These are phyloP conservation scores for Mallateleia sp. DNA, from an alignment of 2,888 invertebrate genomes.

Conservation along the genomic window DNA sequence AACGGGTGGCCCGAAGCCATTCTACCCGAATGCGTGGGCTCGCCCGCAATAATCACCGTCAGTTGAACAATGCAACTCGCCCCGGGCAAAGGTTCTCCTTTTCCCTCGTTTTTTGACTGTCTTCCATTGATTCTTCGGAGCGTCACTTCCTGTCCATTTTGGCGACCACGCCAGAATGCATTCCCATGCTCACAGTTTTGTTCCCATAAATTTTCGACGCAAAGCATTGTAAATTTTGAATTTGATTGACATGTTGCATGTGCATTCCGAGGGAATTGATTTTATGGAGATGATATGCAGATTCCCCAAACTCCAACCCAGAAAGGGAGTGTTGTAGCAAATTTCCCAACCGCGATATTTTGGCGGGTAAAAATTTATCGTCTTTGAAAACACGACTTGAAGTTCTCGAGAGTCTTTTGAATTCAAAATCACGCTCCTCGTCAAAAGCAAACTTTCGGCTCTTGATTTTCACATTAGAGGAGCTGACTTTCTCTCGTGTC, in stretches of 20 bases:
- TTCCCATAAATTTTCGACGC: background rate
- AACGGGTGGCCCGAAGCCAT: conserved; percentile 77
- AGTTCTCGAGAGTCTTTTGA: conserved; percentile 14
- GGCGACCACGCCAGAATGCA: background rate
- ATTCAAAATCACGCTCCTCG: conserved; percentile 21
- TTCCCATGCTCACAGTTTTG: background rate
- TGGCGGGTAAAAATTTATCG: background rate
- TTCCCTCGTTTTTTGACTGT: conserved; percentile 60
- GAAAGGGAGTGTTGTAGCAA: background rate
- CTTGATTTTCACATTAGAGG: conserved; percentile 57
- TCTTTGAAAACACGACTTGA: background rate
- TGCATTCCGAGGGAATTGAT: conserved; percentile 1
- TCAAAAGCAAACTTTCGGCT: conserved; percentile 27
- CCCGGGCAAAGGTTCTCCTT: conserved; percentile 75
- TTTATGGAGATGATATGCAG: conserved; percentile 16
- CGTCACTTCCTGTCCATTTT: conserved; percentile 43
- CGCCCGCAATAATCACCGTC: conserved; percentile 84
- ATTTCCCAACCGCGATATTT: background rate
- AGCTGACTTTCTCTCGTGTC: conserved; percentile 32
- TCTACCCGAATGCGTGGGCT: conserved; percentile 66
- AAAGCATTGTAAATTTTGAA: background rate
- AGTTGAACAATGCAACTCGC: conserved; percentile 84
- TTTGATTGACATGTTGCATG: background rate
- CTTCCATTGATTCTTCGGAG: conserved; percentile 65
- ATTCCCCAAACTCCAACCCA: background rate